Base-by-base conservation (phyloP, 2,888 invertebrate genomes). In the Sinhomidia bicolor region DNA sequence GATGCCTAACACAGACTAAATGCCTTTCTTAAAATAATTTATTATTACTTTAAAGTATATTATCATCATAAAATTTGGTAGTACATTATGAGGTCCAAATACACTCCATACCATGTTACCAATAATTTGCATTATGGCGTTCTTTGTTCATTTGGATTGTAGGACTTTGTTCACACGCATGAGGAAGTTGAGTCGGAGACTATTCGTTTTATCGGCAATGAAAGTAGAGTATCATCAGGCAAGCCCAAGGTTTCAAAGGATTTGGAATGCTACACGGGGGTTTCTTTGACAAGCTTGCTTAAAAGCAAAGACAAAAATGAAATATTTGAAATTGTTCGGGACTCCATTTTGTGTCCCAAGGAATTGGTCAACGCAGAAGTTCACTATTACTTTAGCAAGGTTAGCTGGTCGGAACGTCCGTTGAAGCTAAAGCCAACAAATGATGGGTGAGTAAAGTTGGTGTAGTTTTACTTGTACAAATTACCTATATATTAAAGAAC, bases 91-190 rank as follows among this genome's bases (percentile, higher is more conserved):
- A n/a, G n/a, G n/a, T n/a, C n/a, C n/a, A n/a, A n/a, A n/a, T n/a
- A n/a, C n/a, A n/a, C n/a, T n/a, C n/a, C n/a, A n/a, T n/a, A n/a
- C n/a, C n/a, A n/a, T n/a, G n/a, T n/a, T n/a, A n/a, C n/a, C n/a
- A n/a, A n/a, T n/a, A n/a, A n/a, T n/a, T n/a, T n/a, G n/a, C n/a
- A n/a, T n/a, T n/a, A n/a, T n/a, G 36, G 36, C 68, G n/a, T 68
- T 36, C 20, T 3, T 36, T 36, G 12, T 29, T 36, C 32, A 20
- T 36, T 68, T 68, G 14, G 2, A 20, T 57, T 20, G 23, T 60
- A 86, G 85, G 86, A 87, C 29, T 81, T 87, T 60, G 62, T 87
- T 41, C 86, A 87, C 32, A 87, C 65, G 0, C 71, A 74, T 32
- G 81, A 80, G 10, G 71, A 80, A 29, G n/a, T 80, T 29, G 57